Percentiles rank a stretch among this genome's conserved stretches.
phyloP scores from a whole-genome alignment of 2,113 vertebrate species.

The Tachuris rubrigastra region DNA sequence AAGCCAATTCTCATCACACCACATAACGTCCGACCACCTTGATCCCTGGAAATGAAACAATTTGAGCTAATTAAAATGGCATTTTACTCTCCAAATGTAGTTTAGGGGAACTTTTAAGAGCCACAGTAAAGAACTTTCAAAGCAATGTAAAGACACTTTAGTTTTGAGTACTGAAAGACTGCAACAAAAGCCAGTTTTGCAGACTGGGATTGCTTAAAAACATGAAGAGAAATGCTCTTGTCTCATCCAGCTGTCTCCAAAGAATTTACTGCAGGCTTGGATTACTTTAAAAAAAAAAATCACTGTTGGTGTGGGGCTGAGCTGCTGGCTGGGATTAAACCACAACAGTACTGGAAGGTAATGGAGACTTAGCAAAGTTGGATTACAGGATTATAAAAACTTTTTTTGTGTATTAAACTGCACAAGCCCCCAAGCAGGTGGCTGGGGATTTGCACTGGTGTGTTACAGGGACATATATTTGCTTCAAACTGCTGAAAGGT shows the following conservation, averaged over 20 bases:
- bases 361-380: background rate
- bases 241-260: background rate
- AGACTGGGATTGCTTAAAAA: background rate
- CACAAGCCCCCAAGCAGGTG: background rate
- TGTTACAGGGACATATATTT: background rate
- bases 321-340: background rate
- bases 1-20: constrained; percentile 97
- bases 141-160: background rate
- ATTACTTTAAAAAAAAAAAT: background rate
- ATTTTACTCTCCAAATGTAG: background rate
- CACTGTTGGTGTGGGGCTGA: background rate
- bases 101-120: background rate
- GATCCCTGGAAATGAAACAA: constrained; percentile 79
- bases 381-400: background rate
- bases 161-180: background rate
- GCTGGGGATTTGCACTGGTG: background rate
- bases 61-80: constrained; percentile 17
- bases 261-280: background rate
- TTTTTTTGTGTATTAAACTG: background rate
- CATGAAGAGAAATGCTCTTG: background rate
- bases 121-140: background rate
- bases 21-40: constrained; percentile 88
- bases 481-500: background rate
- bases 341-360: background rate
- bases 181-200: background rate